Percentiles rank a stretch among this genome's conserved stretches.
phyloP scores from a whole-genome alignment of 2,888 invertebrate genomes.

The Drosophila barbarae region DNA sequence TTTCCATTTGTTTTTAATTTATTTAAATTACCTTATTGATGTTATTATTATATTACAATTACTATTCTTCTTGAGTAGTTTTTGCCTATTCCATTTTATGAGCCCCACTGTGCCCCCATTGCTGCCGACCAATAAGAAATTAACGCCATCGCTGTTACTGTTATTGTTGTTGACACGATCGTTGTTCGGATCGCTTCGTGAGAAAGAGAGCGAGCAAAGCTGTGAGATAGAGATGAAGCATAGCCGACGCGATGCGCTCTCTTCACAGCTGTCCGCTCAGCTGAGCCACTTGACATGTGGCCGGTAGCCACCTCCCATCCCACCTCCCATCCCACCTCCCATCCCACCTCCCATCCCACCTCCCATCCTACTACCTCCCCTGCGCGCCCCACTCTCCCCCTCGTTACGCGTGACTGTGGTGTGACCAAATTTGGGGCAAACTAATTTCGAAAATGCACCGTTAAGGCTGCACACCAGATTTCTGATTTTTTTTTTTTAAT shows the following conservation, averaged over 20 bases:
- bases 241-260: constrained; percentile 9
- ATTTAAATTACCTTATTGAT: not conserved
- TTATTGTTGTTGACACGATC: constrained; percentile 39
- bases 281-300: constrained; percentile 32
- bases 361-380: not conserved
- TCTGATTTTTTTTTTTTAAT: constrained; percentile 6
- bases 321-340: constrained; percentile 6
- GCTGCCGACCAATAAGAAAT: constrained; percentile 46
- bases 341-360: constrained; percentile 2
- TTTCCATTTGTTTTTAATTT: too few relatives aligned
- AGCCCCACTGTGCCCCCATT: constrained; percentile 33
- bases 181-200: constrained; percentile 15
- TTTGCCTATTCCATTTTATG: not conserved
- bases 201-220: constrained; percentile 12
- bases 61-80: constrained; percentile 1
- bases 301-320: constrained; percentile 2
- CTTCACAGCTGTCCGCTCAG: constrained; percentile 20
- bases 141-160: constrained; percentile 45
- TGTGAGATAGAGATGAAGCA: constrained; percentile 10
- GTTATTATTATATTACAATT: not conserved
- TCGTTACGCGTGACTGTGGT: constrained; percentile 35
- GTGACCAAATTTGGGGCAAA: constrained; percentile 42
- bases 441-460: constrained; percentile 34
- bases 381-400: not conserved
- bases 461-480: constrained; percentile 25